These are phyloP conservation scores for Paramormyrops kingsleyae DNA, from an alignment of 2,113 vertebrate genomes.

Conservation along the genomic window DNA sequence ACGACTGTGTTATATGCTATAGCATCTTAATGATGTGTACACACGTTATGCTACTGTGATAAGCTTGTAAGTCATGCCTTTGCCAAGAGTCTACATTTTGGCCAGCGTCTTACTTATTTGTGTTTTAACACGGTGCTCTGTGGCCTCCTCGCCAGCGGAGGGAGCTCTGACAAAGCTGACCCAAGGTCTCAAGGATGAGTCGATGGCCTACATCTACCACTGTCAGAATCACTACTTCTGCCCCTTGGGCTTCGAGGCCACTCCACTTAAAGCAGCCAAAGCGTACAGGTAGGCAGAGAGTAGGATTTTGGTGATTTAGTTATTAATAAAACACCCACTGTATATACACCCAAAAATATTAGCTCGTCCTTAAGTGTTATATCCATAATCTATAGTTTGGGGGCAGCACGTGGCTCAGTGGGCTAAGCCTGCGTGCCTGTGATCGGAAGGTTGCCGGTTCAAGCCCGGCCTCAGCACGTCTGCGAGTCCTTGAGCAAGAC, in stretches of 20 bases:
- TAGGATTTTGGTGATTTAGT: background rate
- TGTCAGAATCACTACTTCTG: conserved; percentile 99
- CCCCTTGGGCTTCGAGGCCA: conserved; percentile 94
- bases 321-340: background rate
- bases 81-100: background rate
- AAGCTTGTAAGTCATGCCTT: background rate
- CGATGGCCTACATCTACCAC: conserved; percentile 95
- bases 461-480: too few species aligned
- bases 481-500: too few species aligned
- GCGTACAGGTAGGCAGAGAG: conserved; percentile 74
- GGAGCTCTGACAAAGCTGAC: conserved; percentile 87
- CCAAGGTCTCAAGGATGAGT: conserved; percentile 83
- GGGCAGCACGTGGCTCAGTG: too few species aligned
- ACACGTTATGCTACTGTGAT: background rate
- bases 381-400: too few species aligned
- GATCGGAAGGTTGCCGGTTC: too few species aligned
- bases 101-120: background rate
- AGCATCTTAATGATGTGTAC: background rate
- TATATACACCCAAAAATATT: background rate
- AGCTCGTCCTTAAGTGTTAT: background rate
- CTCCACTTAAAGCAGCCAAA: conserved; percentile 85
- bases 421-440: too few species aligned
- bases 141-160: conserved; percentile 62
- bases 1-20: too few species aligned
- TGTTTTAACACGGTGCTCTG: background rate